Evolutionary conservation across 2,113 vertebrate species (phyloP).

Genomic region (Pomatostomus ruficeps): DNA sequence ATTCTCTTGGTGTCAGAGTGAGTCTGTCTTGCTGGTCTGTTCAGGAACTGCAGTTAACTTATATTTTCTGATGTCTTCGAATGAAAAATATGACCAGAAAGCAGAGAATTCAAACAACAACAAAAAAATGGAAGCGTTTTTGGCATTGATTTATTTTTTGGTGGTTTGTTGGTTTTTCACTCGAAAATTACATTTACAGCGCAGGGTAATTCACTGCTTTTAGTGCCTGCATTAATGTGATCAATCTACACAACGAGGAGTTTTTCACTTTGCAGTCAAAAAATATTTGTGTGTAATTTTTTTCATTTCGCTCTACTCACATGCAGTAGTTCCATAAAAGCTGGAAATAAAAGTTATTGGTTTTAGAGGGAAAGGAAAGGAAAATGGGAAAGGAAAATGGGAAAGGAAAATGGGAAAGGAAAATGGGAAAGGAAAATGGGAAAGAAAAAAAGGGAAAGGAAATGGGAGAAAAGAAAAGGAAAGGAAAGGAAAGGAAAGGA

Average conservation of each 20-base stretch:
- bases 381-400: no score
- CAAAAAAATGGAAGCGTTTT: rapidly evolving
- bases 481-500: no score
- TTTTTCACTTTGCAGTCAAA: neutral
- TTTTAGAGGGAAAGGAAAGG: neutral
- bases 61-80: neutral
- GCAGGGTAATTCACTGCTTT: neutral
- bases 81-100: neutral
- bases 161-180: neutral
- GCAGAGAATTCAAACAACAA: neutral
- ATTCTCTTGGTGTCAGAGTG: neutral
- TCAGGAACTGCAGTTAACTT: neutral
- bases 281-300: neutral
- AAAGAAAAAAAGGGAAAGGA: no score
- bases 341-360: neutral
- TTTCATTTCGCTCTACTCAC: neutral
- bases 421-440: no score
- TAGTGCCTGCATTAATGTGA: neutral
- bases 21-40: neutral
- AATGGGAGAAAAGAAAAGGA: no score
- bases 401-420: no score
- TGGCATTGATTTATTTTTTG: neutral
- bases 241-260: neutral
- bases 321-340: neutral
- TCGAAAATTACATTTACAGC: neutral